Percentiles rank a stretch among this genome's conserved stretches.
phyloP scores from a whole-genome alignment of 2,888 invertebrate species.

The Pomacea canaliculata region DNA sequence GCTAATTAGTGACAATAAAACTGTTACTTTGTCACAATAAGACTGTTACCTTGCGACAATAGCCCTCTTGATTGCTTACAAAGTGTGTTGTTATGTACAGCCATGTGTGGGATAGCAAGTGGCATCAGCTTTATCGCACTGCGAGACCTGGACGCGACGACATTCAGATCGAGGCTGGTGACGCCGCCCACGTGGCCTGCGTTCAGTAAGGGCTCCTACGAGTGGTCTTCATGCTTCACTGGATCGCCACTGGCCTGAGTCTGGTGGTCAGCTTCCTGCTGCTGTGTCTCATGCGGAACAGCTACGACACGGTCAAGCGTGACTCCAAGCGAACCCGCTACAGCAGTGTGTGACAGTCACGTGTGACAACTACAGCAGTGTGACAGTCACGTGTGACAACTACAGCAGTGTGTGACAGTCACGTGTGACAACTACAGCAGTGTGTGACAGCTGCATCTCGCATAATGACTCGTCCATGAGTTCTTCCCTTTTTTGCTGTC shows the following conservation, averaged over 20 bases:
- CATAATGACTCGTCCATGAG: background rate
- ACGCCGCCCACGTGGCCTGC: conserved; percentile 31
- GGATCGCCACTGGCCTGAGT: conserved; percentile 51
- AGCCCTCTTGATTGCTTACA: no score
- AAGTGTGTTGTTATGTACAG: conserved; percentile 36
- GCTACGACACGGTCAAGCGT: conserved; percentile 45
- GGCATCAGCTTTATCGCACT: conserved; percentile 58
- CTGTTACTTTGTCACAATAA: no score
- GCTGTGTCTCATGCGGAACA: conserved; percentile 46
- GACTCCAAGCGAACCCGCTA: conserved; percentile 8
- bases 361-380: background rate
- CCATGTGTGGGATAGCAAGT: conserved; percentile 52
- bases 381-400: background rate
- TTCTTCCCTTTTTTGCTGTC: no score
- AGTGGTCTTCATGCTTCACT: conserved; percentile 56
- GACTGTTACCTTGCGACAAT: no score
- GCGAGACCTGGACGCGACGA: conserved; percentile 45
- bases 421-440: background rate
- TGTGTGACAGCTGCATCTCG: background rate
- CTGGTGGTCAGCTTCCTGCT: conserved; percentile 50
- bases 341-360: background rate
- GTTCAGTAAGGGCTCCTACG: conserved; percentile 34
- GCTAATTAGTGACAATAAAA: no score
- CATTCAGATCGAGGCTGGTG: background rate
- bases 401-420: conserved; percentile 5